A percentile compares a stretch with the other conserved stretches of the same genome.
These are phyloP conservation scores for Hippasteria phrygiana DNA, from an alignment of 53 echinoderm and acorn worm genomes.

Conservation along the genomic window DNA sequence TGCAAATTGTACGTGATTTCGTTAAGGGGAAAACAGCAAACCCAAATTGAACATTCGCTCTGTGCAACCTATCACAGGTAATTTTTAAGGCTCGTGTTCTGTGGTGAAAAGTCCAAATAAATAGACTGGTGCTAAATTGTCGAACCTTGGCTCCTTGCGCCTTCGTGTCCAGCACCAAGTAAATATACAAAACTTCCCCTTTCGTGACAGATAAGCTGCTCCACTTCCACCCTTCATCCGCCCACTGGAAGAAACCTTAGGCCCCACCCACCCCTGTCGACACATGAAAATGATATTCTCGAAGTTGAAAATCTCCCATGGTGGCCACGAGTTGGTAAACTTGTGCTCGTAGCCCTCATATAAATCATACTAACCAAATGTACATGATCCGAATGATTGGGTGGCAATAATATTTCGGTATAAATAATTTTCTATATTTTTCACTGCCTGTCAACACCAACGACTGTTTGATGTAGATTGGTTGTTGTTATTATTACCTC, in stretches of 20 bases:
- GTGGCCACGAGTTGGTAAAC: background rate
- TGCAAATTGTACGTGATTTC: too few species aligned
- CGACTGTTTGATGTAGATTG: background rate
- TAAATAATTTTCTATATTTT: background rate
- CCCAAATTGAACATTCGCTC: background rate
- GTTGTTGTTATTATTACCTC: background rate
- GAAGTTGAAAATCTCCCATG: background rate
- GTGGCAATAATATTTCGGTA: background rate
- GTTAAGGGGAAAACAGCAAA: too few species aligned
- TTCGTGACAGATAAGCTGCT: constrained; percentile 4
- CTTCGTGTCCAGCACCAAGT: background rate
- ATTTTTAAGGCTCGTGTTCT: background rate
- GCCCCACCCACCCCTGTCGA: background rate
- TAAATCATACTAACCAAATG: background rate
- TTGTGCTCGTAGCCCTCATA: background rate
- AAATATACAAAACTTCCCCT: constrained; percentile 3
- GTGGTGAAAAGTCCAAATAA: background rate
- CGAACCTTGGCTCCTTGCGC: background rate
- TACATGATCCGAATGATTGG: background rate
- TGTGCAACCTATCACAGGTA: background rate
- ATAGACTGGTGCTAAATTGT: background rate
- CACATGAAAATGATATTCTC: background rate
- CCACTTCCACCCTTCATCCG: background rate
- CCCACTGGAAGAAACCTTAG: too few species aligned
- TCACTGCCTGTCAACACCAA: background rate